Conservation (phyloP, 2,113 vertebrate species). For the Ahaetulla prasina region DNA sequence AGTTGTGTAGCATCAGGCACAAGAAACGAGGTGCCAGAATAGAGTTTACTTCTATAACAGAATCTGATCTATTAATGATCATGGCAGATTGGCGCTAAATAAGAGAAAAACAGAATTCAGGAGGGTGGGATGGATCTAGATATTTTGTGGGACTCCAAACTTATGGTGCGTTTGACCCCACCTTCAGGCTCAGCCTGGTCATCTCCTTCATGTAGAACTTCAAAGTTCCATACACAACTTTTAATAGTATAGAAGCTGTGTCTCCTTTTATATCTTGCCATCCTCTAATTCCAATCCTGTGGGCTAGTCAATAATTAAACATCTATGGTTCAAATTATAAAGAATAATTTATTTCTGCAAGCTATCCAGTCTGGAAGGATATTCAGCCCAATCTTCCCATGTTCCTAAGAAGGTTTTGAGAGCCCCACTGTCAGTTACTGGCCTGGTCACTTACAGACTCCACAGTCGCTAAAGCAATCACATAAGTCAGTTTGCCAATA, state of each 20-base stretch:
- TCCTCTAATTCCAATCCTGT: not conserved
- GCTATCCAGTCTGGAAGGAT: rapidly evolving
- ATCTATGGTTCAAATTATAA: not conserved
- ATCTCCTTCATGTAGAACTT: not conserved
- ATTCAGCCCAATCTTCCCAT: not conserved
- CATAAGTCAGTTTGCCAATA: slow-evolving; percentile 58
- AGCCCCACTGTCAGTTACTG: not conserved
- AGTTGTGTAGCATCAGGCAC: not conserved
- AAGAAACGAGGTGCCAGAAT: too few relatives aligned
- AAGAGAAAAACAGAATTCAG: too few relatives aligned
- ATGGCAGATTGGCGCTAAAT: too few relatives aligned
- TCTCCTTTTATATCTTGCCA: not conserved
- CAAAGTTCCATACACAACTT: not conserved
- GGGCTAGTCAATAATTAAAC: not conserved
- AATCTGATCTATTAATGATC: too few relatives aligned
- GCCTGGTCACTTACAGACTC: slow-evolving; percentile 59
- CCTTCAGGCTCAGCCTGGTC: too few relatives aligned
- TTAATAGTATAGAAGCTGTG: not conserved
- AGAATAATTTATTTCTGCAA: not conserved
- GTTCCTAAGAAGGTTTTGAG: rapidly evolving
- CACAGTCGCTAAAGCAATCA: slow-evolving; percentile 61
- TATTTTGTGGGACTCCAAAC: too few relatives aligned
- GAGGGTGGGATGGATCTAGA: too few relatives aligned
- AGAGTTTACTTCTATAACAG: too few relatives aligned
- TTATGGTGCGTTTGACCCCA: too few relatives aligned